Evolutionary conservation across 2,113 vertebrate species (phyloP), one percentile per base, ranked within the genome.

Genomic region (Deroptyus accipitrinus): DNA sequence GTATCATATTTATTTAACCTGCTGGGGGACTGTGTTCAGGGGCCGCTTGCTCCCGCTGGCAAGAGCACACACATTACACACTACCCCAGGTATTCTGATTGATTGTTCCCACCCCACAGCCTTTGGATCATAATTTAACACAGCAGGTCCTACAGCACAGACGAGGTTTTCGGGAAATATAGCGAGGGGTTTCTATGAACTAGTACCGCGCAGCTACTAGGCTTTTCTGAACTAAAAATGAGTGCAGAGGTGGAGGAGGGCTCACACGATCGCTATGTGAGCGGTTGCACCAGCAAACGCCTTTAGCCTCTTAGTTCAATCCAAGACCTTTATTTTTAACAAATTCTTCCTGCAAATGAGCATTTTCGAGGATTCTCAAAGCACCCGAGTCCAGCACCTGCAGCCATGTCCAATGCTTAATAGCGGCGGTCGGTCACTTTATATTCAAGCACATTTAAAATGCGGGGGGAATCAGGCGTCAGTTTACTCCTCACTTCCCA

Each of bases 1-100:
- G 98, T 98, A 98, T 99, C 98, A 98, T 99, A 99, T 99, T 99
- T 99, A 99, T 99, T 99, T 99, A 99, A 99, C 99, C 99, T 99
- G 99, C 99, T 98, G 99, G 97, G 99, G 98, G 98, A 97, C 98
- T 96, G 97, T 98, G 98, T 97, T 97, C 98, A 97, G 98, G 98
- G 98, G 98, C 98, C 97, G 98, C 96, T 97, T 98, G 96, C 84
- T 98, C 99, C 98, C 93, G 98, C 99, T 99, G 99, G 96, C 98
- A 98, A 91, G 98, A 98, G 98, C 98, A 98, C 97, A 98, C 98
- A 98, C 98, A 98, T 99, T 98, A 99, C 99, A 98, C 98, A 98
- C 97, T 97, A 98, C 98, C 98, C 98, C 98, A 98, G 98, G 98
- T 98, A 98, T 98, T 98, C 97, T 98, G 99, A 99, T 99, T 99